These are phyloP conservation scores for Allygus modestus DNA, from an alignment of 2,888 invertebrate species.

Conservation along the genomic window DNA sequence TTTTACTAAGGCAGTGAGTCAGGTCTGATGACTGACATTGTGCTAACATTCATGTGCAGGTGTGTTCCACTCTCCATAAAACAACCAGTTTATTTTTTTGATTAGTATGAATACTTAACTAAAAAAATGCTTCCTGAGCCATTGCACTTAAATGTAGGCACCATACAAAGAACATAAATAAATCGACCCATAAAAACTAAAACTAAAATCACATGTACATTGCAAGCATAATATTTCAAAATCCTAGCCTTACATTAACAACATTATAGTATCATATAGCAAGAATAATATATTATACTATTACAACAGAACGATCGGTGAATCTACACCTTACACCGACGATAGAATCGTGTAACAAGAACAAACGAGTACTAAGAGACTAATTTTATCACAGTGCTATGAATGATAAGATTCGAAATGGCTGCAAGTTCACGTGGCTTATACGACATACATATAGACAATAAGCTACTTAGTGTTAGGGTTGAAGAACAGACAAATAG, in stretches of 20 bases:
- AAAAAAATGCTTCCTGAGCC: constrained; percentile 6
- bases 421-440: constrained; percentile 35
- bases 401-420: constrained; percentile 46
- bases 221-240: constrained; percentile 17
- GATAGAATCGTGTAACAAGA: constrained; percentile 38
- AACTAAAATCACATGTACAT: constrained; percentile 29
- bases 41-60: no score
- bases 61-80: no score
- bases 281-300: constrained; percentile 28
- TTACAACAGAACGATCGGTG: constrained; percentile 35
- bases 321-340: constrained; percentile 7
- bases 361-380: constrained; percentile 35
- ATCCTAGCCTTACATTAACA: constrained; percentile 42
- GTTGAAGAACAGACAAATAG: constrained; percentile 1
- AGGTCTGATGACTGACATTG: no score
- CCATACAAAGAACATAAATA: constrained; percentile 11
- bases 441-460: constrained; percentile 24
- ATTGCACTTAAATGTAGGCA: constrained; percentile 28
- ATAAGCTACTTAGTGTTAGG: constrained; percentile 12
- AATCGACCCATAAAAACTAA: neutral
- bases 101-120: no score
- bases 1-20: no score
- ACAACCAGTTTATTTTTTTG: no score
- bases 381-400: constrained; percentile 52
- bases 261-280: constrained; percentile 32